Percentiles rank a stretch among this genome's conserved stretches.
phyloP scores from a whole-genome alignment of 2,888 invertebrate genomes.

The Calameuta pallipes region DNA sequence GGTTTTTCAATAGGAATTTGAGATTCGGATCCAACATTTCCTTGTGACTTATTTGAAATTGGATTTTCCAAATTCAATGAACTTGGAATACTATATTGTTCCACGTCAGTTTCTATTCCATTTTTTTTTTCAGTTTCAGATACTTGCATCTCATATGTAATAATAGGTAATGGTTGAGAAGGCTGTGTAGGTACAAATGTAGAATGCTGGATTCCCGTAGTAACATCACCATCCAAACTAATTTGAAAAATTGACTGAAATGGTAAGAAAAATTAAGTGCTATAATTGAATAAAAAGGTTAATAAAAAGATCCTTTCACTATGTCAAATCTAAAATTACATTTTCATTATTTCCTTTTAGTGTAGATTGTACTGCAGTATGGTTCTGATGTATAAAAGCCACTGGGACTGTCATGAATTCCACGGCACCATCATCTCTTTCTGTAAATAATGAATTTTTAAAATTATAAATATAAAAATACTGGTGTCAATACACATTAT shows the following conservation, averaged over 20 bases:
- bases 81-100: too few species aligned
- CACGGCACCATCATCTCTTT: constrained; percentile 46
- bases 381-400: constrained; percentile 44
- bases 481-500: neutral
- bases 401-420: constrained; percentile 52
- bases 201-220: constrained; percentile 29
- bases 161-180: constrained; percentile 21
- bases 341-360: constrained; percentile 38
- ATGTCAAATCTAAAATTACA: constrained; percentile 37
- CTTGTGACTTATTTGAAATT: neutral
- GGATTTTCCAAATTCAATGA: too few species aligned
- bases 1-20: neutral
- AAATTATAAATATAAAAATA: constrained; percentile 13
- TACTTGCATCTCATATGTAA: constrained; percentile 15
- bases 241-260: constrained; percentile 48
- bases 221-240: constrained; percentile 35
- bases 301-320: constrained; percentile 3
- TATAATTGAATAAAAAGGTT: constrained; percentile 4
- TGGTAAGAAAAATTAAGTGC: constrained; percentile 12
- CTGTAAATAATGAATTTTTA: constrained; percentile 30
- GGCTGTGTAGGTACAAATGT: constrained; percentile 28
- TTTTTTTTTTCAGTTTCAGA: constrained; percentile 4
- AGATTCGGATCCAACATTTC: neutral
- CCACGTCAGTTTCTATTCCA: neutral
- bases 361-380: constrained; percentile 25